Evolutionary conservation across 2,113 vertebrate genomes (phyloP).

Genomic region (Spheniscus mendiculus): DNA sequence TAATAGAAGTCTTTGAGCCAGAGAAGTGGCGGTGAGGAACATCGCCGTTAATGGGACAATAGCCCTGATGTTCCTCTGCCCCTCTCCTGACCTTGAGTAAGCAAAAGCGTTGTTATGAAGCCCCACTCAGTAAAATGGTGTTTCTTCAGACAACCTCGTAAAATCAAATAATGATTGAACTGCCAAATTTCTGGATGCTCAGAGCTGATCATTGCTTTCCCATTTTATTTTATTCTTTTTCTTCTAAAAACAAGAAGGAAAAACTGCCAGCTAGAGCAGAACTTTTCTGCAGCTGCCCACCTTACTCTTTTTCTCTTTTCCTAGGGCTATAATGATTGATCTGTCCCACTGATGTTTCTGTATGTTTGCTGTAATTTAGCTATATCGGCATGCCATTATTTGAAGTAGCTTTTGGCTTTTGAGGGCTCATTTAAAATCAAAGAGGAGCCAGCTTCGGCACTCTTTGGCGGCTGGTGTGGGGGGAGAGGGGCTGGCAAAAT

Average conservation of each 20-base stretch:
- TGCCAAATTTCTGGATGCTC: background rate
- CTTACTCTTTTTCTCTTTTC: background rate
- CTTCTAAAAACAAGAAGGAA: background rate
- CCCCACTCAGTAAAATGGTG: background rate
- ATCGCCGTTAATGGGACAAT: background rate
- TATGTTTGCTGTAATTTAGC: background rate
- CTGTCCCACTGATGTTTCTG: background rate
- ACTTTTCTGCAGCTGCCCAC: background rate
- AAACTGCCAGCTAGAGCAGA: background rate
- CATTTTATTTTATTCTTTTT: background rate
- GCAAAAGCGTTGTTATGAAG: background rate
- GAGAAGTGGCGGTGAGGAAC: background rate
- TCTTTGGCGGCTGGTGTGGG: background rate
- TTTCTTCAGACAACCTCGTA: background rate
- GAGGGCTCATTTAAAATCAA: background rate
- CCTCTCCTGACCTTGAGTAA: background rate
- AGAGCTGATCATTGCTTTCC: background rate
- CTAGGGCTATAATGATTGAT: background rate
- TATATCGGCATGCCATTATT: background rate
- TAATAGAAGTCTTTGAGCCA: background rate
- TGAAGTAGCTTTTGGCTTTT: background rate
- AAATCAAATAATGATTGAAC: background rate
- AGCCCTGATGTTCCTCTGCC: background rate
- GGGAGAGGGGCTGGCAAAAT: background rate
- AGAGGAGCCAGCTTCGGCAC: background rate